A percentile compares a stretch with the other conserved stretches of the same genome.
Evolutionary conservation across 2,888 invertebrate species (phyloP).

Genomic region (Elmis aenea): DNA sequence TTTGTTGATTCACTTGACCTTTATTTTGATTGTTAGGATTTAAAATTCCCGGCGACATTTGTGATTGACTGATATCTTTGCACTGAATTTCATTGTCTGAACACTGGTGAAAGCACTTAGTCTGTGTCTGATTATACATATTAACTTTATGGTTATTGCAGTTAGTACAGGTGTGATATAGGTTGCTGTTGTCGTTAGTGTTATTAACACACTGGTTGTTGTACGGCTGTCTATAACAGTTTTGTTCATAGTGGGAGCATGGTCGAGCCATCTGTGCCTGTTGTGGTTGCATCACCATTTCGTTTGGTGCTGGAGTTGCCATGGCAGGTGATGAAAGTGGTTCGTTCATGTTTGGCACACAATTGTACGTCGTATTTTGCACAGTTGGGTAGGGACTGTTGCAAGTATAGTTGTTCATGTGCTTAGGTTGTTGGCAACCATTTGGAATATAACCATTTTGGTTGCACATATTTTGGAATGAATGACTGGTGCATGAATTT

Average conservation of each 20-base stretch:
- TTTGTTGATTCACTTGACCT: conserved; percentile 31
- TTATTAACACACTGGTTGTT: conserved; percentile 24
- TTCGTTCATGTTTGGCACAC: conserved; percentile 22
- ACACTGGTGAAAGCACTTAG: conserved; percentile 30
- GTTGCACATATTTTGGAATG: conserved; percentile 33
- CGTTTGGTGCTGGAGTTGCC: conserved; percentile 40
- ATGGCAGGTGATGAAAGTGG: conserved; percentile 41
- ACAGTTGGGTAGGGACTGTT: conserved; percentile 23
- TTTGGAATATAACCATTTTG: conserved; percentile 25
- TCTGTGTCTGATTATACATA: conserved; percentile 26
- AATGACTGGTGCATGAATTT: conserved; percentile 30
- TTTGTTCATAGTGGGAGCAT: conserved; percentile 34
- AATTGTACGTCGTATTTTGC: conserved; percentile 29
- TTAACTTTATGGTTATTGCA: conserved; percentile 34
- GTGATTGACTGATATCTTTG: conserved; percentile 52
- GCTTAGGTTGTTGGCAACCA: conserved; percentile 25
- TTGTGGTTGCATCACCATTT: conserved; percentile 36
- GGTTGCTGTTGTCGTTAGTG: conserved; percentile 18
- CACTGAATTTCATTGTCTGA: conserved; percentile 49
- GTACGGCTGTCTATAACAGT: conserved; percentile 23
- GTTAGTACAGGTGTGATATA: conserved; percentile 29
- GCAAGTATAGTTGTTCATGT: conserved; percentile 29
- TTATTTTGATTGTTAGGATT: conserved; percentile 31
- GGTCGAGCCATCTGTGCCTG: conserved; percentile 42
- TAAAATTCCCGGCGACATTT: conserved; percentile 48